Base-by-base conservation (phyloP, 2,113 vertebrate genomes). In the Spilogale gracilis region DNA sequence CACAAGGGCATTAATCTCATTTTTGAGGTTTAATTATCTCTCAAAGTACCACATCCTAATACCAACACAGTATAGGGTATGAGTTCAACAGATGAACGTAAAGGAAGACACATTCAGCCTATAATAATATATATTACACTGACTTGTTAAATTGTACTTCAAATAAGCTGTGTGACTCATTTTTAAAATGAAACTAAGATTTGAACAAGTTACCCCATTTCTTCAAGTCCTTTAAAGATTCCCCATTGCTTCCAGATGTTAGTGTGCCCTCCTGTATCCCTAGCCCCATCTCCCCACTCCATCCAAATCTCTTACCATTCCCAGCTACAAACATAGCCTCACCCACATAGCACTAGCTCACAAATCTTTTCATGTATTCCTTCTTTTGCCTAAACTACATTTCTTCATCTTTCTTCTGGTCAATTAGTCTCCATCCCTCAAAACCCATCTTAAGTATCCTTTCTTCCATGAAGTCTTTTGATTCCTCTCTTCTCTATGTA, bases 261-360 rank as follows among this genome's bases (percentile, higher is more conserved):
- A 16, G 9, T 21, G 1, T 54, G 8, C 6, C 18, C 21, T 60
- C 5, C 3, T 23, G 18, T 5, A 13, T 48, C 30, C 60, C 56
- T 23, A 54, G 20, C 2, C 38, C 60, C 3, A 25, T 16, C 30
- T 71, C 27, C 71, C 20, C 2, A 32, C 5, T 3, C 4, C 2
- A 21, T 18, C 14, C 2, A 27, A 43, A 63, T 4, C 3, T 58
- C 61, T 87, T 32, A 10, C 5, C 16, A 16, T 45, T 50, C 11
- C 18, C 38, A 60, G 30, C 3, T 43, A 2, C 6, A 74, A 13
- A 16, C 10, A 86, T 21, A 48, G 11, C 30, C 23, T 69, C 67
- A 38, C 1, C 60, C 7, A 43, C 1, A 0, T 0, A 6, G 21
- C 1, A 5, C n/a, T 23, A 60, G 27, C 23, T 90, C 50, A 30